These are phyloP conservation scores for Manduca sexta DNA, from an alignment of 1,140 invertebrate species.

Conservation along the genomic window DNA sequence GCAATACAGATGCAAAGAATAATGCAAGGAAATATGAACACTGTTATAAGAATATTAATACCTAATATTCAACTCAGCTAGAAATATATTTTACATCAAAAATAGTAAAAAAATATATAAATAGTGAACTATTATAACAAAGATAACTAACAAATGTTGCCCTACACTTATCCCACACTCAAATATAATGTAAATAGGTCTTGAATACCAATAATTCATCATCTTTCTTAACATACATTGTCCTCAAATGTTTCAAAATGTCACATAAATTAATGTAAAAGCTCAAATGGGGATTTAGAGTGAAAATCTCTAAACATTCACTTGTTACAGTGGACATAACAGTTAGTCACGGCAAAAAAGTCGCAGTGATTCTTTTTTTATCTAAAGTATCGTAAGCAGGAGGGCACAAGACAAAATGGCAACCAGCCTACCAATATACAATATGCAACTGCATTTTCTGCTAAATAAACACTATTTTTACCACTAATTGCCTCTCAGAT, in stretches of 20 bases:
- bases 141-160: too few relatives aligned
- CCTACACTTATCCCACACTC: too few relatives aligned
- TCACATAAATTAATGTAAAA: background rate
- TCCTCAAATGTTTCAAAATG: background rate
- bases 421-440: conserved; percentile 59
- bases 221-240: background rate
- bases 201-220: conserved; percentile 11
- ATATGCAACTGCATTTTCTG: conserved; percentile 60
- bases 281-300: background rate
- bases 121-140: too few relatives aligned
- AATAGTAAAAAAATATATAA: too few relatives aligned
- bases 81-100: too few relatives aligned
- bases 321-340: conserved; percentile 13
- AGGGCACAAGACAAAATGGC: conserved; percentile 70
- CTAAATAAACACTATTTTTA: conserved; percentile 19
- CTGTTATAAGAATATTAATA: too few relatives aligned
- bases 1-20: background rate
- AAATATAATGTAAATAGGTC: conserved; percentile 12
- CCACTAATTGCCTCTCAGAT: conserved; percentile 13
- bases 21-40: too few relatives aligned
- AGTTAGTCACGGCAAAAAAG: conserved; percentile 36
- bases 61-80: too few relatives aligned
- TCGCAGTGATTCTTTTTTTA: conserved; percentile 62
- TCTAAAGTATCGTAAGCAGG: conserved; percentile 63
- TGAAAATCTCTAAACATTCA: conserved; percentile 6